phyloP scores from a whole-genome alignment of 1,140 invertebrate genomes.

The Scaptomyza hsui region DNA sequence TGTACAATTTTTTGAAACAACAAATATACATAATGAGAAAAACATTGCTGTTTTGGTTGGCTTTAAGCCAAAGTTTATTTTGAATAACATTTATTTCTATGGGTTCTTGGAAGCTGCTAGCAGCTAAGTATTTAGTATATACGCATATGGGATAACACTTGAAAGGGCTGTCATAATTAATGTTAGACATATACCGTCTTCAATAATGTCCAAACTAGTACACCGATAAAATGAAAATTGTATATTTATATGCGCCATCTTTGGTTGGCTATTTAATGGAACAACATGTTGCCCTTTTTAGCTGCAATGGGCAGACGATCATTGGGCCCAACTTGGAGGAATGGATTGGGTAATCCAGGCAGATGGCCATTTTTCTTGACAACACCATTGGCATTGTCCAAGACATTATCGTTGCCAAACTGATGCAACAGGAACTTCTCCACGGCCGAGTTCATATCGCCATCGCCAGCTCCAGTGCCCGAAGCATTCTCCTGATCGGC shows the following conservation, averaged over 20 bases:
- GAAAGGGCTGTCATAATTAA: conserved; percentile 44
- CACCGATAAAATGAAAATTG: conserved; percentile 6
- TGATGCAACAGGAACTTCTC: conserved; percentile 85
- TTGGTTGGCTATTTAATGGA: conserved; percentile 50
- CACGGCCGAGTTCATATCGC: conserved; percentile 79
- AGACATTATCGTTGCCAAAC: conserved; percentile 79
- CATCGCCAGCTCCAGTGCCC: conserved; percentile 64
- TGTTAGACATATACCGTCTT: conserved; percentile 50
- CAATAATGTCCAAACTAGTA: conserved; percentile 11
- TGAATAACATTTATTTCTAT: conserved; percentile 61
- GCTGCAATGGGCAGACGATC: conserved; percentile 94
- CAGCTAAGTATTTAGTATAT: conserved; percentile 21
- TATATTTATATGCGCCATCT: conserved; percentile 6
- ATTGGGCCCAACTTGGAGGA: conserved; percentile 86
- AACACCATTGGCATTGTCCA: conserved; percentile 88
- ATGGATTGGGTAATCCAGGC: conserved; percentile 87
- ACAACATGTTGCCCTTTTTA: conserved; percentile 92
- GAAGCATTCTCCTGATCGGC: conserved; percentile 84
- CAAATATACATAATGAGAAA: conserved; percentile 32
- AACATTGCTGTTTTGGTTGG: conserved; percentile 15
- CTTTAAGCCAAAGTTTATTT: conserved; percentile 62
- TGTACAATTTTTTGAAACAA: conserved; percentile 41
- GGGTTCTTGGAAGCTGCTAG: conserved; percentile 35
- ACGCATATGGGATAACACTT: conserved; percentile 49
- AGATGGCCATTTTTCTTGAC: conserved; percentile 88